Percentiles rank a stretch among this genome's conserved stretches.
Evolutionary conservation across 2,888 invertebrate genomes (phyloP).

Genomic region (Eupithecia inturbata): DNA sequence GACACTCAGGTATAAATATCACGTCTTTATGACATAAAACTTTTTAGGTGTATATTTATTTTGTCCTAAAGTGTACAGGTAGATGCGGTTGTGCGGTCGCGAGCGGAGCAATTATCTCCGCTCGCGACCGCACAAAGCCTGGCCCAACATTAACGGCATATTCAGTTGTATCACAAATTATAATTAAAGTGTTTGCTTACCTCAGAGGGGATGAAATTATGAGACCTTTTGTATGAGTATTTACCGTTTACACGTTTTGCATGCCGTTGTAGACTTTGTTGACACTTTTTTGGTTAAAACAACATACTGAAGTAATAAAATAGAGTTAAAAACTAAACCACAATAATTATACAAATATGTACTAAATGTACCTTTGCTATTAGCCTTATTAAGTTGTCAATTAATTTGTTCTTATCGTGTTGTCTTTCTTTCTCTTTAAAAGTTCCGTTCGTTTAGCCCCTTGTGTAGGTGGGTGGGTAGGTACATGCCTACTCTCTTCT

Average conservation of each 20-base stretch:
- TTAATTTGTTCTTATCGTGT: too few relatives aligned
- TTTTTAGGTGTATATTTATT: conserved; percentile 12
- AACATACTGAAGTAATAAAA: too few relatives aligned
- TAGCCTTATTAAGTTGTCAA: too few relatives aligned
- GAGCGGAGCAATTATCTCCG: conserved; percentile 57
- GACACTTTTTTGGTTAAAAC: neutral
- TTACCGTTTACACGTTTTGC: neutral
- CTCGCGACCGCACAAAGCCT: conserved; percentile 50
- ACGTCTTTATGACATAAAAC: neutral
- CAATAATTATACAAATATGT: too few relatives aligned
- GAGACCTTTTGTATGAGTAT: neutral
- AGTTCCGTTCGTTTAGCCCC: too few relatives aligned
- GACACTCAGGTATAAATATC: too few relatives aligned
- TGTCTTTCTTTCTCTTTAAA: too few relatives aligned
- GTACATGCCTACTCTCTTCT: too few relatives aligned
- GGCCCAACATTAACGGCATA: conserved; percentile 44
- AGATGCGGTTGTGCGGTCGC: too few relatives aligned
- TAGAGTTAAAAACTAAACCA: too few relatives aligned
- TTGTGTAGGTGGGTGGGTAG: too few relatives aligned
- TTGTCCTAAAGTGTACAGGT: conserved; percentile 49
- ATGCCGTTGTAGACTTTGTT: neutral
- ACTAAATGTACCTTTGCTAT: too few relatives aligned
- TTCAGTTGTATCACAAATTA: conserved; percentile 50
- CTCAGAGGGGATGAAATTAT: conserved; percentile 15
- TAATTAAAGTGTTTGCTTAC: conserved; percentile 51